Percentiles rank a stretch among this genome's conserved stretches.
These are phyloP conservation scores for Blastobasis adustella DNA, from an alignment of 2,888 invertebrate species.

Conservation along the genomic window DNA sequence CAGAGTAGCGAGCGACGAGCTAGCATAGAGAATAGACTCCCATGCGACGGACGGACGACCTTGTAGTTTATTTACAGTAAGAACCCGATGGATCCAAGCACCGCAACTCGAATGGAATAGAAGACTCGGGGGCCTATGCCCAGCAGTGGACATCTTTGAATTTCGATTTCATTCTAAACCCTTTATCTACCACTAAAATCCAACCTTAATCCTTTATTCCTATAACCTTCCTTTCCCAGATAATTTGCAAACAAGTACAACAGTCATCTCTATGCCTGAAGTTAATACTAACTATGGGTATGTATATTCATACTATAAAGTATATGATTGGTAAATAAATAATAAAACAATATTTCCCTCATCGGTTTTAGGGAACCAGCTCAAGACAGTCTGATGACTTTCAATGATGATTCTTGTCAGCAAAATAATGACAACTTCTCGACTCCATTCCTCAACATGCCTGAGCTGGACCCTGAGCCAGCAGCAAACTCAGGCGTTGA, in stretches of 20 bases:
- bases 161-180: no score
- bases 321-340: background rate
- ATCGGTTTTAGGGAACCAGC: constrained; percentile 32
- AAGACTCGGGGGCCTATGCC: no score
- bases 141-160: no score
- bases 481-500: constrained; percentile 35
- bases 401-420: constrained; percentile 40
- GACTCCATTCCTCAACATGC: constrained; percentile 54
- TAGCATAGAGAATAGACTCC: no score
- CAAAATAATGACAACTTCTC: constrained; percentile 43
- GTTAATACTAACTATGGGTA: constrained; percentile 10
- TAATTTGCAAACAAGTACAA: background rate
- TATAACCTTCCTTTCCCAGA: background rate
- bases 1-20: no score
- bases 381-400: constrained; percentile 41
- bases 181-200: background rate
- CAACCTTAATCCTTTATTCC: constrained; percentile 13
- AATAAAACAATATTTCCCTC: background rate
- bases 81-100: no score
- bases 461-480: constrained; percentile 48
- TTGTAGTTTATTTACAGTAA: no score
- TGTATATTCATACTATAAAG: background rate
- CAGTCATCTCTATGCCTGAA: background rate
- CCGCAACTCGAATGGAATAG: no score
- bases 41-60: no score